Conservation (phyloP, 2,797 vertebrate genomes). For the Threskiornis aethiopicus region DNA sequence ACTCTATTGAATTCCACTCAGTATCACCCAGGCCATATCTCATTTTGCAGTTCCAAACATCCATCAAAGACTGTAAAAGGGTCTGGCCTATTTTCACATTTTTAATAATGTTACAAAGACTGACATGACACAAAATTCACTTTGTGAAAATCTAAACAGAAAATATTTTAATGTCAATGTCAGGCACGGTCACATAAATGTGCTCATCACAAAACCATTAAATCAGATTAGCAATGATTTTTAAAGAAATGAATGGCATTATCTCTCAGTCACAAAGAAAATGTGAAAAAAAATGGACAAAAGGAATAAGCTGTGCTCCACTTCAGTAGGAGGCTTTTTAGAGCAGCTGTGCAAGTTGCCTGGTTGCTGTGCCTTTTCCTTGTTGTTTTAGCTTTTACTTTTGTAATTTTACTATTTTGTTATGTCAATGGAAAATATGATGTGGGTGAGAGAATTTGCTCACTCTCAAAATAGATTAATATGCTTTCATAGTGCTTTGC, state of each 20-base stretch:
- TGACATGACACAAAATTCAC: background rate
- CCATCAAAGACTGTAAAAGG: constrained; percentile 17
- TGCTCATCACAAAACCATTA: background rate
- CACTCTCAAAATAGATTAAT: background rate
- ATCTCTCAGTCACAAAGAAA: background rate
- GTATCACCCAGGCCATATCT: background rate
- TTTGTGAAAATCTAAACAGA: constrained; percentile 5
- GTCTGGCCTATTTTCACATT: constrained; percentile 32
- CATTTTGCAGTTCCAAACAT: constrained; percentile 13
- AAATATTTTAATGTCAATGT: background rate
- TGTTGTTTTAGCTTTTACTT: background rate
- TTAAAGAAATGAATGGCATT: background rate
- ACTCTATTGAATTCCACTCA: constrained; percentile 8
- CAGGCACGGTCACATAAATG: background rate
- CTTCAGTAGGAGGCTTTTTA: background rate
- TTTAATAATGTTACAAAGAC: constrained; percentile 30
- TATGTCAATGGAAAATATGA: background rate
- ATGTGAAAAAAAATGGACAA: background rate
- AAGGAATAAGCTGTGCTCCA: background rate
- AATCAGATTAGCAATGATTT: background rate
- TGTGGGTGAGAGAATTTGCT: background rate
- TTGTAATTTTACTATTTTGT: background rate
- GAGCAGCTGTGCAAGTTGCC: background rate
- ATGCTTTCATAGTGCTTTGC: background rate
- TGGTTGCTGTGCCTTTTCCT: background rate